Evolutionary conservation across 2,797 vertebrate genomes (phyloP).

Genomic region (Aldrovandia affinis): DNA sequence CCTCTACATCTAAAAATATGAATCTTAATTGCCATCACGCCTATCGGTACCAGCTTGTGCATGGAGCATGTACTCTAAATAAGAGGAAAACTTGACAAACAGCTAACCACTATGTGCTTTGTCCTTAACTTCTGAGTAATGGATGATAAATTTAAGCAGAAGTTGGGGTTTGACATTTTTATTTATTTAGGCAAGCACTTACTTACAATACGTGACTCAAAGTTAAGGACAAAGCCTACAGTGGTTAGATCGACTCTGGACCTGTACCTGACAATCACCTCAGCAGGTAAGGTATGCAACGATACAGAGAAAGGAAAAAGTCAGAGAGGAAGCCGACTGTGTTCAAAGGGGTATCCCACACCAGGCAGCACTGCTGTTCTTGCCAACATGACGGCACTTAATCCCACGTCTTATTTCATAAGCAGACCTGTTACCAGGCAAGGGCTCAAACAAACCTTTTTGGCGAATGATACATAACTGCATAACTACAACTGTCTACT

Average conservation of each 20-base stretch:
- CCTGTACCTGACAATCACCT: background rate
- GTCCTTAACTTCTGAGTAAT: background rate
- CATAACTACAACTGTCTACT: background rate
- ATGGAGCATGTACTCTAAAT: background rate
- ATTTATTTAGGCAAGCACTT: background rate
- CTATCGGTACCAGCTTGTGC: too few species aligned
- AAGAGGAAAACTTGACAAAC: background rate
- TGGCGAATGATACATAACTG: background rate
- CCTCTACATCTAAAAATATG: too few species aligned
- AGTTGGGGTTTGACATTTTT: background rate
- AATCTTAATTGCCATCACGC: too few species aligned
- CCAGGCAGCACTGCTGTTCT: conserved; percentile 63
- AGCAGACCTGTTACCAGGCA: conserved; percentile 63
- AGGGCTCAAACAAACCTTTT: conserved; percentile 54
- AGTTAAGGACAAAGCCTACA: background rate
- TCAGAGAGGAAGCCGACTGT: conserved; percentile 55
- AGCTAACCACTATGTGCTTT: background rate
- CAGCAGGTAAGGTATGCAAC: conserved; percentile 40
- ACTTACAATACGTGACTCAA: background rate
- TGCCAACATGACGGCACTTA: conserved; percentile 71
- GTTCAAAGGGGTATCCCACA: conserved; percentile 72
- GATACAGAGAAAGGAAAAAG: conserved; percentile 56
- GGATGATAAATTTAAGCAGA: background rate
- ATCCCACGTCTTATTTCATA: conserved; percentile 62
- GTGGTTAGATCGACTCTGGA: background rate